Conservation (phyloP, 2,888 invertebrate genomes). For the Microdon myrmicae region DNA sequence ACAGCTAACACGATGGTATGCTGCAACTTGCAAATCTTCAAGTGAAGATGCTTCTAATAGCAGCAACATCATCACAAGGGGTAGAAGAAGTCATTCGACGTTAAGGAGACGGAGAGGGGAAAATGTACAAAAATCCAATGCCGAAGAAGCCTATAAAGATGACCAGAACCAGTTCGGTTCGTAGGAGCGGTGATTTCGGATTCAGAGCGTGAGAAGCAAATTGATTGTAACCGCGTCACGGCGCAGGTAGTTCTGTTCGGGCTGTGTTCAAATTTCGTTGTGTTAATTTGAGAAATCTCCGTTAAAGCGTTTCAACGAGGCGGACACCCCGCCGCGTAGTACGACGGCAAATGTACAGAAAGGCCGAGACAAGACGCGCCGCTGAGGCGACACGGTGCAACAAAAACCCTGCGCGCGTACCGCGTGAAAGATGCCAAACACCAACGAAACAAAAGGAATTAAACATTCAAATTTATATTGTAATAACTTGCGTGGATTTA, state of each 20-base stretch:
- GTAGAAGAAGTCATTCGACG: no score
- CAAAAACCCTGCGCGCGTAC: slow-evolving; percentile 15
- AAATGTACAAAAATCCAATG: no score
- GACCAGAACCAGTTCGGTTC: no score
- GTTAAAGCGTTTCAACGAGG: slow-evolving; percentile 5
- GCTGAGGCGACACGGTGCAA: slow-evolving; percentile 13
- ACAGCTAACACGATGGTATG: no score
- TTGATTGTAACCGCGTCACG: slow-evolving; percentile 22
- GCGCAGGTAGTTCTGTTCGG: slow-evolving; percentile 34
- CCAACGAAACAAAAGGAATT: slow-evolving; percentile 19
- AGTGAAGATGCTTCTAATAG: no score
- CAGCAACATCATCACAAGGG: no score
- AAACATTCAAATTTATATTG: slow-evolving; percentile 23
- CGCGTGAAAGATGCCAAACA: no score
- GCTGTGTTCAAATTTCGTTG: slow-evolving; percentile 18
- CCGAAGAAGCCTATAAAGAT: slow-evolving; percentile 26
- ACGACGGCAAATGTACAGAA: neutral
- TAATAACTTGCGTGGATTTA: slow-evolving; percentile 5
- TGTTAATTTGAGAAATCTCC: slow-evolving; percentile 43
- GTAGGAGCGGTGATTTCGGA: no score
- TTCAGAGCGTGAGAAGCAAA: slow-evolving; percentile 50
- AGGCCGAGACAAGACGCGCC: slow-evolving; percentile 15
- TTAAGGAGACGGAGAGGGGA: no score
- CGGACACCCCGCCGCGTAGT: slow-evolving; percentile 34
- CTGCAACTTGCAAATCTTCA: no score